Evolutionary conservation across 2,888 invertebrate genomes (phyloP), one percentile per base, ranked within the genome.

Genomic region (Himalopsyche anomala): DNA sequence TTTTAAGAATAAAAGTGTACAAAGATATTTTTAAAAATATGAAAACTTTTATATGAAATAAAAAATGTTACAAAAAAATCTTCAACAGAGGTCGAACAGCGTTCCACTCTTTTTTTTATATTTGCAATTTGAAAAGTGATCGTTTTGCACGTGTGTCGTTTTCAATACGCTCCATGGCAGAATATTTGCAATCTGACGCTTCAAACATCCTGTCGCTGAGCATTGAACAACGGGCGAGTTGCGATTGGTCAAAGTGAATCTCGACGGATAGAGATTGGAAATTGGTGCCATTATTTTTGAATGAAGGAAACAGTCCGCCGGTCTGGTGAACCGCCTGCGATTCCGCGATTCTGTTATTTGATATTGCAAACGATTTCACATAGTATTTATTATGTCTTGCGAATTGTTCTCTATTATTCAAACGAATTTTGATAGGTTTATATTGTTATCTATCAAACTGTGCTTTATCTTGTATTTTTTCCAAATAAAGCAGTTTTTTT

Each of bases 21-120:
- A 88, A 88, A 88, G 87, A 87, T 88, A 88, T 88, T 88, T 88
- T 88, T 88, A 85, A 88, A 87, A 87, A 86, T 84, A 85, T 84
- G 62, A 84, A 88, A 87, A 84, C 85, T 88, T 87, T 88, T 86
- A 86, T 86, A 88, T 86, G 85, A 83, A 82, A 84, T 54, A 81
- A 84, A 85, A 83, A 85, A 81, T 84, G 86, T 80, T 84, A 83
- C 51, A 85, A 84, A 80, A 51, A 80, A 45, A 80, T 28, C 80
- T 80, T n/a, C 12, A 8, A 62, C 62, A 15, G 8, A 15, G 62
- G 62, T 62, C 62, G 62, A 62, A 19, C 28, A 62, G 62, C 28
- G 62, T 62, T 19, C n/a, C 62, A 62, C 19, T 62, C 62, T 62
- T 62, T 62, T 62, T 62, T 62, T 62, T 11, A 62, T 62, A 62